Evolutionary conservation across 2,113 vertebrate genomes (phyloP).

Genomic region (Rhadina sibilatrix): DNA sequence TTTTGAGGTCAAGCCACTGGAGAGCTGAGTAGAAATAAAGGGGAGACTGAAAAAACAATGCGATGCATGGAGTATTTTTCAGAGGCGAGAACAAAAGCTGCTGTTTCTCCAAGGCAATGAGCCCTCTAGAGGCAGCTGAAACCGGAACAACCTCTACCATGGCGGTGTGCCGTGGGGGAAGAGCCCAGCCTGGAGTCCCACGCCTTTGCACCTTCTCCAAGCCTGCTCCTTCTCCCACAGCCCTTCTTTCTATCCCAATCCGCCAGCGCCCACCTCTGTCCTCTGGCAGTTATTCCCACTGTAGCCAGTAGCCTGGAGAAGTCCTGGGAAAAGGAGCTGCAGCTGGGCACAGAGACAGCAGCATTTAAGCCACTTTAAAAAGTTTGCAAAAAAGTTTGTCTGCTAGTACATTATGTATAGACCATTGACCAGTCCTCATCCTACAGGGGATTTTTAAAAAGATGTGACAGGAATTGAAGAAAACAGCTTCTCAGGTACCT

Average conservation of each 20-base stretch:
- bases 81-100: not conserved
- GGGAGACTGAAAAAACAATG: not conserved
- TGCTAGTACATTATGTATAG: not conserved
- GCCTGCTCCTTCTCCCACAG: not conserved
- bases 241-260: not conserved
- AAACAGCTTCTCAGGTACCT: not conserved
- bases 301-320: not conserved
- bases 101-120: not conserved
- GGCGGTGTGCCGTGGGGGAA: rapidly evolving
- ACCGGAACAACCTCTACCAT: not conserved
- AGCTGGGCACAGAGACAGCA: not conserved
- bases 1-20: not conserved
- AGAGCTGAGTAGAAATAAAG: not conserved
- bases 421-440: not conserved
- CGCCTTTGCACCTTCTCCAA: not conserved
- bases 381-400: not conserved
- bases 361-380: not conserved
- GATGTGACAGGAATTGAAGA: not conserved
- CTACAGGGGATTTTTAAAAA: not conserved
- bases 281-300: rapidly evolving
- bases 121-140: conserved; percentile 56
- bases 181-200: not conserved
- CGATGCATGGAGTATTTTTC: not conserved
- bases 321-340: not conserved
- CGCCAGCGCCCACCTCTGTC: rapidly evolving